These are phyloP conservation scores for Dreissena polymorpha DNA, from an alignment of 1,140 invertebrate species.

Conservation along the genomic window DNA sequence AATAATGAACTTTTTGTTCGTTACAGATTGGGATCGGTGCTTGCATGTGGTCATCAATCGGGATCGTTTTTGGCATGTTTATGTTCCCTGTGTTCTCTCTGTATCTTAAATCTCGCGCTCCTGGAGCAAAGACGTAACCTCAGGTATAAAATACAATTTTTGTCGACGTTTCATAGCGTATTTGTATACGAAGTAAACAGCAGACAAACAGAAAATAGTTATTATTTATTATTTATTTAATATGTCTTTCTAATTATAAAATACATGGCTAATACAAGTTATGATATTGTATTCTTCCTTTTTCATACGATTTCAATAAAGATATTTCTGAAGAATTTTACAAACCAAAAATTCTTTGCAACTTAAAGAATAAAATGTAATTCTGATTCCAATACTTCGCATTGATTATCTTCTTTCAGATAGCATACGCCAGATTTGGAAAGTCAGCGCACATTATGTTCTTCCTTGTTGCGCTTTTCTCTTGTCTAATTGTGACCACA, in stretches of 20 bases:
- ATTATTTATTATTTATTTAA: no score
- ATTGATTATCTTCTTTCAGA: conserved; percentile 57
- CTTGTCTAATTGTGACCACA: conserved; percentile 74
- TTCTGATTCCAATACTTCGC: no score
- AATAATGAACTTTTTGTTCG: conserved; percentile 15
- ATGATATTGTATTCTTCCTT: no score
- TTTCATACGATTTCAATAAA: no score
- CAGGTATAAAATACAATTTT: not conserved
- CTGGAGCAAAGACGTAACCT: not conserved
- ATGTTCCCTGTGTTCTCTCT: not conserved
- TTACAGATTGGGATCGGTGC: conserved; percentile 73
- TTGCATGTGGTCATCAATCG: conserved; percentile 74
- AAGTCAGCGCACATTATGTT: conserved; percentile 74
- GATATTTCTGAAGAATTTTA: no score
- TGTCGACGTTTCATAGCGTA: no score
- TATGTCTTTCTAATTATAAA: no score
- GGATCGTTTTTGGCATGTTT: conserved; percentile 74
- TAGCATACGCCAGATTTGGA: conserved; percentile 77
- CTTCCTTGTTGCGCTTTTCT: conserved; percentile 74
- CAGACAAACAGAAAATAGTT: no score
- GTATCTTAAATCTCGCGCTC: not conserved
- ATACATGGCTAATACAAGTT: no score
- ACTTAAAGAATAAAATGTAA: no score
- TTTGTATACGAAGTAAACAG: no score
- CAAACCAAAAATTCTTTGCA: no score